Base-by-base conservation (phyloP, 2,797 vertebrate genomes). In the Tinamus major region DNA sequence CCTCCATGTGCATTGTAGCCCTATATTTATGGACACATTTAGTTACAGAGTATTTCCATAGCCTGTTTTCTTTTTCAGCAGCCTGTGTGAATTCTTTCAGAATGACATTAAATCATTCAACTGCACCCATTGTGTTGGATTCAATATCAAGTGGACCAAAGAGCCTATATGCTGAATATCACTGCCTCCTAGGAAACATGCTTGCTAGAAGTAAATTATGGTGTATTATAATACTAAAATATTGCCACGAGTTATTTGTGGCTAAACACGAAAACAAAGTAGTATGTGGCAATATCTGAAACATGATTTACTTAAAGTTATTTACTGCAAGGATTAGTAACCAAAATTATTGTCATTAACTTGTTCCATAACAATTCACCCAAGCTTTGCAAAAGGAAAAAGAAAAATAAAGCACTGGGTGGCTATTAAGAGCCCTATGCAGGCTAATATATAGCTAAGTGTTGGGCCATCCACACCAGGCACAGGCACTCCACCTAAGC, bases 1-100 rank as follows among this genome's bases (percentile, higher is more conserved):
- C 63, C n/a, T 33, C 46, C 71, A 56, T 59, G 68, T 41, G 42
- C 86, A 75, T 39, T 89, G 79, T 65, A 87, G 94, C 55, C 69
- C 84, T 87, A 35, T 68, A 93, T 79, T 97, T 95, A 96, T 95
- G 75, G 92, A 93, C 35, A 63, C 46, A 76, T 79, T 91, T 85
- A 92, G 74, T 87, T 93, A 93, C 79, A 85, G 71, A 85, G 95
- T 96, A 95, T 96, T 96, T 96, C 95, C 93, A 92, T 79, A 53
- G 91, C n/a, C 44, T 85, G 77, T 69, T 95, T 90, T 86, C 79
- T 87, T 93, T 95, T 93, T 90, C 90, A 96, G 79, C 62, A 94
- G 88, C 44, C 87, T 94, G 58, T 67, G 78, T 85, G 64, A 92
- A 92, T 96, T 94, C 90, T 89, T 96, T 90, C 62, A 71, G 77